phyloP scores from a whole-genome alignment of 2,113 vertebrate species.

The Hepsetus odoe region DNA sequence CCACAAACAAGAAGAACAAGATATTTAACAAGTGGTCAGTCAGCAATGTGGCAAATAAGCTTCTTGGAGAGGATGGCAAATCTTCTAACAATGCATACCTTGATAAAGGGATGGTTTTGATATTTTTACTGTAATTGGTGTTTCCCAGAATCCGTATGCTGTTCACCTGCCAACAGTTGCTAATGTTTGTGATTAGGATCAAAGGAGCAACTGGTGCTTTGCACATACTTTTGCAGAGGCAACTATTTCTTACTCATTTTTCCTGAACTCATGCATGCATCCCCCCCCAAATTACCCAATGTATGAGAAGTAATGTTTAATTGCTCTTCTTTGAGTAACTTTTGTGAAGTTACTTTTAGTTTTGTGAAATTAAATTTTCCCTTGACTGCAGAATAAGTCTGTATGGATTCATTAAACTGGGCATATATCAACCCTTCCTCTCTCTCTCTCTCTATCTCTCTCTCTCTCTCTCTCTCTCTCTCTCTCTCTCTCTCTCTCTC shows the following conservation, averaged over 20 bases:
- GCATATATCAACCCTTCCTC: background rate
- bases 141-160: slow-evolving; percentile 18
- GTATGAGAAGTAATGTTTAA: background rate
- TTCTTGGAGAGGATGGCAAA: background rate
- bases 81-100: background rate
- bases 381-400: background rate
- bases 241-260: background rate
- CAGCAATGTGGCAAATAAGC: background rate
- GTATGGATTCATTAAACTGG: background rate
- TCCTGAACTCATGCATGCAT: background rate
- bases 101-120: slow-evolving; percentile 19
- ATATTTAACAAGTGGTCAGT: background rate
- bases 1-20: background rate
- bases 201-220: slow-evolving; percentile 2
- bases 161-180: background rate
- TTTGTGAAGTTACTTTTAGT: background rate
- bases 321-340: background rate
- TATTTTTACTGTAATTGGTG: slow-evolving; percentile 16
- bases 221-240: background rate
- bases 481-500: background rate
- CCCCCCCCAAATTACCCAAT: background rate
- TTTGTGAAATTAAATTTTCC: too few relatives aligned
- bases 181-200: slow-evolving; percentile 8
- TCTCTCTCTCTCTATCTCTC: background rate
- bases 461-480: background rate